Evolutionary conservation across 2,888 invertebrate species (phyloP), one percentile per base, ranked within the genome.

Genomic region (Agrochola lychnidis): DNA sequence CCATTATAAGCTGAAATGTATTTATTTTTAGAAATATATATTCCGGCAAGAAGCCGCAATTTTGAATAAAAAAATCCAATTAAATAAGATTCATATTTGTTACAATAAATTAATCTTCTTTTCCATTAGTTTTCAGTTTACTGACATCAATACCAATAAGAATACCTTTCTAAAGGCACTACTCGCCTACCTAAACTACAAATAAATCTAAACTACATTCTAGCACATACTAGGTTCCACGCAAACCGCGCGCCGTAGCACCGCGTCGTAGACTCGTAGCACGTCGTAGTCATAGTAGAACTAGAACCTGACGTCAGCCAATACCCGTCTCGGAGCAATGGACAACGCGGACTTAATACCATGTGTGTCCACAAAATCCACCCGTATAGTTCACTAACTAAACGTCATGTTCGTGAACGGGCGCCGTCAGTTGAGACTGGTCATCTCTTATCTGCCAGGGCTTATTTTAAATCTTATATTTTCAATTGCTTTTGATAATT

Each of bases 251-350:
- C n/a, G 12, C 40, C 61, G 70, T 74, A 63, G 79, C 78, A 45
- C 48, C 4, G 1, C 4, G 1, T 56, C 5, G 1, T 30, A 78
- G 78, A 3, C 48, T 42, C 42, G 70, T 69, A 66, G 66, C 70
- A 22, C 66, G 10, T 51, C 79, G 63, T 71, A 73, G 59, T 36
- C 25, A 42, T 71, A 53, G 42, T n/a, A 30, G 0, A n/a, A n/a
- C n/a, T n/a, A n/a, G n/a, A 42, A 25, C 12, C 22, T 82, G 76
- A 76, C 83, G 76, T 67, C 76, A 83, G 63, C 16, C 62, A 48
- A 82, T 79, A 78, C 63, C 36, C 64, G 53, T 62, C n/a, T 57
- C 63, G 57, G 70, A 71, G 16, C 63, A 70, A 78, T 70, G 53
- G 64, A 59, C 25, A 70, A 51, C 25, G 61, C 30, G 12, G 7